Conservation (phyloP, 1,140 invertebrate species). For the Zaprionus tsacasi region DNA sequence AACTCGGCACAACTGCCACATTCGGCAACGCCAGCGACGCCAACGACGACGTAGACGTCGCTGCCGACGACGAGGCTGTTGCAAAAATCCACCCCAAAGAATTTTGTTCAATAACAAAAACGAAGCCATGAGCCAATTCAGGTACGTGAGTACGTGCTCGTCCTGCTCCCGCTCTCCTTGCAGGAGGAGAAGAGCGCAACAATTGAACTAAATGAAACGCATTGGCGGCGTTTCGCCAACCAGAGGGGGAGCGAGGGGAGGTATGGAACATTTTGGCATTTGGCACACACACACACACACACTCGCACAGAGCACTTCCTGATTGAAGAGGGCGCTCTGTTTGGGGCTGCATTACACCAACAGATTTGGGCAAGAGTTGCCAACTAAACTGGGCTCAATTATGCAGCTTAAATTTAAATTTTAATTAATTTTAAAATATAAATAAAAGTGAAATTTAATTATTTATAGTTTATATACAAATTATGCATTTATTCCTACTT, state of each 20-base stretch:
- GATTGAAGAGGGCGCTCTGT: conserved; percentile 20
- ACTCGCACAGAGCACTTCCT: conserved; percentile 60
- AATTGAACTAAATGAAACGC: conserved; percentile 56
- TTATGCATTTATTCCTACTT: not conserved
- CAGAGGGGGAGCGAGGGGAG: conserved; percentile 55
- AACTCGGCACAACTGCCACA: conserved; percentile 81
- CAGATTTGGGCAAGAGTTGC: not conserved
- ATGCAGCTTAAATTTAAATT: not conserved
- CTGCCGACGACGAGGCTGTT: conserved; percentile 46
- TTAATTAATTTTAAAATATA: conserved; percentile 2
- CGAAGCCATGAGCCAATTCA: conserved; percentile 77
- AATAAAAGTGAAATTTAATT: not conserved
- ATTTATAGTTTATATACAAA: conserved; percentile 1
- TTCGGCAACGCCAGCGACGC: conserved; percentile 53
- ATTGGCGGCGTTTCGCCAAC: conserved; percentile 19
- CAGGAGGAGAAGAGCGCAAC: conserved; percentile 64
- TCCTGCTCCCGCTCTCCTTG: not conserved
- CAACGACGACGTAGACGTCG: conserved; percentile 22
- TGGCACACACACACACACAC: conserved; percentile 11
- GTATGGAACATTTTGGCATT: conserved; percentile 51
- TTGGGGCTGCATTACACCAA: conserved; percentile 29
- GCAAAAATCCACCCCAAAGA: conserved; percentile 75
- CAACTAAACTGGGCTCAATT: not conserved
- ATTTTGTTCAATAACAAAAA: conserved; percentile 66
- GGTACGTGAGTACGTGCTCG: conserved; percentile 37